Evolutionary conservation across 2,888 invertebrate genomes (phyloP).

Genomic region (Pseudococcus longispinus): DNA sequence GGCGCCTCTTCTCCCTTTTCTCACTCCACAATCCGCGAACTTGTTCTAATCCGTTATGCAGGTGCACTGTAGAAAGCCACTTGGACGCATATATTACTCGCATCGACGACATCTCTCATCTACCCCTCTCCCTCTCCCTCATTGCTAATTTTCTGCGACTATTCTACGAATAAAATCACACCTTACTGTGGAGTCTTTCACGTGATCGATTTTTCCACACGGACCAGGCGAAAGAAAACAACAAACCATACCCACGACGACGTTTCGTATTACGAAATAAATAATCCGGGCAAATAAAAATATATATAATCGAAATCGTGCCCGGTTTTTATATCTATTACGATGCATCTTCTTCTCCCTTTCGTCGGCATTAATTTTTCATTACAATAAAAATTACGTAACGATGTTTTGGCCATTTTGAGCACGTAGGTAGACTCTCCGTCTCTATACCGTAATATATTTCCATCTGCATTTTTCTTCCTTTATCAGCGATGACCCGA

Average conservation of each 20-base stretch:
- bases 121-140: background rate
- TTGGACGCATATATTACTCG: background rate
- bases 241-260: background rate
- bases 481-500: background rate
- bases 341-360: background rate
- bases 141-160: background rate
- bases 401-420: background rate
- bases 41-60: background rate
- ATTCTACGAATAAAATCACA: background rate
- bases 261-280: background rate
- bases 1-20: background rate
- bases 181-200: no score
- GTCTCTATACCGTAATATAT: background rate
- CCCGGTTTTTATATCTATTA: background rate
- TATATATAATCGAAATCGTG: background rate
- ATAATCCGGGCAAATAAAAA: background rate
- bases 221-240: background rate
- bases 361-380: background rate
- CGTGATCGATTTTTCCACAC: background rate
- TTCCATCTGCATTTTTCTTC: background rate
- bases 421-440: background rate
- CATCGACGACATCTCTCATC: slow-evolving; percentile 12
- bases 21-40: background rate
- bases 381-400: background rate
- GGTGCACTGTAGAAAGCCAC: background rate